phyloP scores from a whole-genome alignment of 2,888 invertebrate genomes.

The Herminia tarsipennalis region DNA sequence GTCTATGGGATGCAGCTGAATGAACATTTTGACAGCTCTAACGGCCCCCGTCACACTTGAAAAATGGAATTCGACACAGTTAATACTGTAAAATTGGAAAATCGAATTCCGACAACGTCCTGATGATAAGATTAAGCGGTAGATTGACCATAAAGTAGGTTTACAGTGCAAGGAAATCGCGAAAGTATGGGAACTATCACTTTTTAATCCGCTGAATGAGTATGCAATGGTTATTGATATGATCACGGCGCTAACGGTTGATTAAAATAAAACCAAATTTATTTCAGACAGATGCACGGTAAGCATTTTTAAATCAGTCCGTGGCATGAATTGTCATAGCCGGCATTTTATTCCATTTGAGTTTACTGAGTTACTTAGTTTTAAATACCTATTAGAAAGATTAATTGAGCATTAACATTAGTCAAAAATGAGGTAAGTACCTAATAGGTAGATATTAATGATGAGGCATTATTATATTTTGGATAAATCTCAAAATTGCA shows the following conservation, averaged over 20 bases:
- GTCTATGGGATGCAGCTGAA: conserved; percentile 40
- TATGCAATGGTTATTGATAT: conserved; percentile 27
- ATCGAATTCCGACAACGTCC: conserved; percentile 18
- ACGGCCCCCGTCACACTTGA: conserved; percentile 52
- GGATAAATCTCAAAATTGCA: no score
- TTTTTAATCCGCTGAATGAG: conserved; percentile 2
- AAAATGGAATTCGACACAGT: conserved; percentile 19
- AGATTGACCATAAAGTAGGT: conserved; percentile 32
- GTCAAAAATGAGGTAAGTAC: no score
- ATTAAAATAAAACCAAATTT: conserved; percentile 16
- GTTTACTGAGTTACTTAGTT: no score
- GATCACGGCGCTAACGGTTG: conserved; percentile 26
- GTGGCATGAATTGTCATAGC: no score
- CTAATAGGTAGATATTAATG: no score
- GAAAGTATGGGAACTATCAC: conserved; percentile 37
- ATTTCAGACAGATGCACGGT: conserved; percentile 22
- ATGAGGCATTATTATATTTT: no score
- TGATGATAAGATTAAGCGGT: conserved; percentile 26
- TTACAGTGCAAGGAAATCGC: conserved; percentile 30
- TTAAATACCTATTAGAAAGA: no score
- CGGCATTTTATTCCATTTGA: no score
- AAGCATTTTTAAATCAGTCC: no score
- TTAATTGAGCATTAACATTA: no score
- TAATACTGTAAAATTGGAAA: no score
- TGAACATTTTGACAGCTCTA: conserved; percentile 42